Base-by-base conservation (phyloP, 2,888 invertebrate species). In the Myathropa florea region DNA sequence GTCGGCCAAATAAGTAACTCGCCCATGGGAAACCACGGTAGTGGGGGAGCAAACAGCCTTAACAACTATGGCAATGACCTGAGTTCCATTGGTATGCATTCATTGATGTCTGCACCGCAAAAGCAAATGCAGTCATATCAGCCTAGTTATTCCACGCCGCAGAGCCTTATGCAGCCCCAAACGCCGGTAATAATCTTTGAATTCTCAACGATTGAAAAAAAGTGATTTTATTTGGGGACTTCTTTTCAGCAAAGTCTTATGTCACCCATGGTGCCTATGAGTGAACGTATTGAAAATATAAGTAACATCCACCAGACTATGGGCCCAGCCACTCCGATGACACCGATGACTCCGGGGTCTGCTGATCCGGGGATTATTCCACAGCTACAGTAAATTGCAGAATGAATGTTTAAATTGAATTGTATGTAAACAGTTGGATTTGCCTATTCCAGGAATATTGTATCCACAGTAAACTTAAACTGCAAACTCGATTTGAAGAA, bases 401-500 rank as follows among this genome's bases (percentile, higher is more conserved):
- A 23, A 14, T 12, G 1, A 4, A 39, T n/a, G 14, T 39, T 1
- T 46, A 18, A 46, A 46, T n/a, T 7, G 0, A 1, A 7, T 18
- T 18, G 18, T n/a, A 0, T 18, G 18, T 2, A 18, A 6, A 46
- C 46, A 18, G 3, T 21, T 28, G 3, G 7, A 18, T 3, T 24
- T 36, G 4, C 64, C 36, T 63, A 87, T 94, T 94, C 80, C 93
- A 98, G 98, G 91, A 99, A 99, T 91, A 99, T 99, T 90, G 99
- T 99, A 0, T 98, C 99, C 63, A 99, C 99, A 4, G 99, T 99
- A 0, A 99, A 98, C 93, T 93, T 99, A 71, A 97, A 96, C 90
- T 98, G 98, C 92, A 98, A 97, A 93, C 93, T 99, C 89, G 99
- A 99, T 91, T 94, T 99, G 84, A 99, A 99, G 91, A 98, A 97